Conservation (phyloP, 2,797 vertebrate species). For the Falco berigora region DNA sequence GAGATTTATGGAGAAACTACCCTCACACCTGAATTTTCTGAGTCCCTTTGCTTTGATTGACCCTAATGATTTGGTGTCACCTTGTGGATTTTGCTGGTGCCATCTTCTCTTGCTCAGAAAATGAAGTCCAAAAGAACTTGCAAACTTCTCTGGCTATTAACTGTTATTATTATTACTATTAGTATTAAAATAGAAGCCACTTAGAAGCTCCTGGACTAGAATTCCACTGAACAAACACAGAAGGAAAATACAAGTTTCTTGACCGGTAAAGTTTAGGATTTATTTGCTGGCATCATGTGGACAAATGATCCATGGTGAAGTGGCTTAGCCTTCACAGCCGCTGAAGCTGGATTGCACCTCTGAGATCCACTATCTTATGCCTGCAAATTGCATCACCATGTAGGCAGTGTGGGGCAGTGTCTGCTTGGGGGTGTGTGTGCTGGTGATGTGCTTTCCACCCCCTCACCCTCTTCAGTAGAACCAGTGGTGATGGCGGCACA, state of each 20-base stretch:
- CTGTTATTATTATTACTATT: background rate
- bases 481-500: background rate
- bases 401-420: background rate
- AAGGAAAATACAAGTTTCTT: background rate
- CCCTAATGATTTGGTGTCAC: slow-evolving; percentile 16
- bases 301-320: background rate
- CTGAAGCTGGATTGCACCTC: background rate
- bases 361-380: background rate
- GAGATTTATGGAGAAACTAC: slow-evolving; percentile 19
- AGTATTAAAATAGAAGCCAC: background rate
- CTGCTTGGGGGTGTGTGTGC: background rate
- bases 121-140: background rate
- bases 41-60: background rate
- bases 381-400: background rate
- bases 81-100: background rate
- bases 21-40: background rate
- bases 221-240: background rate
- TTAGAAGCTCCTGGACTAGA: background rate
- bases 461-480: background rate
- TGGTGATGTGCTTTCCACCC: background rate
- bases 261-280: background rate
- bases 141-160: background rate
- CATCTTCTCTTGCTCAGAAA: background rate
- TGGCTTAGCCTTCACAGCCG: background rate
- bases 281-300: background rate